A percentile compares a stretch with the other conserved stretches of the same genome.
Evolutionary conservation across 2,888 invertebrate genomes (phyloP).

Genomic region (Ceriagrion tenellum): DNA sequence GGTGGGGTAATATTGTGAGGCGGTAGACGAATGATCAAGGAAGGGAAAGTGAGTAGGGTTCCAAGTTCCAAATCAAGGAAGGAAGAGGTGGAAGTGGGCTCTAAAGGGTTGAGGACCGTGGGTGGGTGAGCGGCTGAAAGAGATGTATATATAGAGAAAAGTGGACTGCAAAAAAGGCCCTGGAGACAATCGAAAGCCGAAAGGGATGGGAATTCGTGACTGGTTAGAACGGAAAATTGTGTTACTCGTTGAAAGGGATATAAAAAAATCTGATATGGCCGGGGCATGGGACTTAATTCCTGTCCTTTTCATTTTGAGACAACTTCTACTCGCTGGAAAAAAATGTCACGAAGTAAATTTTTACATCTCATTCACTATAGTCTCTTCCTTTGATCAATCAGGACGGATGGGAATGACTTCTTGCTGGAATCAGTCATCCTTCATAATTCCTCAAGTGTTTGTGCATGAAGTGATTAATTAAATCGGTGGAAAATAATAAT

Average conservation of each 20-base stretch:
- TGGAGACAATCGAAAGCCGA: background rate
- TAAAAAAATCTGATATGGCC: background rate
- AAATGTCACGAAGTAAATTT: background rate
- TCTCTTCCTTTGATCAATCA: no score
- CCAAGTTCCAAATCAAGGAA: background rate
- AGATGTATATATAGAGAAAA: background rate
- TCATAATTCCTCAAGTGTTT: no score
- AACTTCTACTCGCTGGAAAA: background rate
- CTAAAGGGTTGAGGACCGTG: background rate
- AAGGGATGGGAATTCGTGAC: background rate
- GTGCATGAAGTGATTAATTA: no score
- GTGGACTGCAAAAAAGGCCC: background rate
- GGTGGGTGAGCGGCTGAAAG: background rate
- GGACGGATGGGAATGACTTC: no score
- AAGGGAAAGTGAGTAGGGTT: background rate
- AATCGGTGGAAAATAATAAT: no score
- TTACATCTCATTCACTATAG: no score
- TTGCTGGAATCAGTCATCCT: no score
- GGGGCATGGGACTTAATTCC: background rate
- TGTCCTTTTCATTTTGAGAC: background rate
- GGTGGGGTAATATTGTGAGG: background rate
- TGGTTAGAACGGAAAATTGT: background rate
- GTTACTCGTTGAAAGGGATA: background rate
- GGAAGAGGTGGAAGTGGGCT: background rate
- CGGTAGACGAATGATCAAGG: background rate